Evolutionary conservation across 2,113 vertebrate species (phyloP).

Genomic region (Perognathus longimembris): DNA sequence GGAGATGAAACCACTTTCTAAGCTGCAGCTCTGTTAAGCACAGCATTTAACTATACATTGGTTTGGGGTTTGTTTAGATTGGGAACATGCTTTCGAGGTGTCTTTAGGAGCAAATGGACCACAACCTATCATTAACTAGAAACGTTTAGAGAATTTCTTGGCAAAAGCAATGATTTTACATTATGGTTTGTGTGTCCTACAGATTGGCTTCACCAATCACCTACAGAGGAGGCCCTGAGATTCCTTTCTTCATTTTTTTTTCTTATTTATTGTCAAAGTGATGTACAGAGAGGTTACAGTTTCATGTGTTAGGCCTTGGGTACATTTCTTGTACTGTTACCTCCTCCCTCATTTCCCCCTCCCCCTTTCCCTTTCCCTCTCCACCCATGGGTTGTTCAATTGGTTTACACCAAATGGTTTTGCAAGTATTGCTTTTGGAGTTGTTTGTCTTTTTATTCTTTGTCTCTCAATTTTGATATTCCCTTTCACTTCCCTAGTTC

Average conservation of each 20-base stretch:
- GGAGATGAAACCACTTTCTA: accelerated
- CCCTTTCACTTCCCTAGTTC: too few species aligned
- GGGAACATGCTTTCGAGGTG: background rate
- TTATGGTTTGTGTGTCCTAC: background rate
- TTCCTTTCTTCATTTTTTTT: background rate
- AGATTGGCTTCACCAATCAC: background rate
- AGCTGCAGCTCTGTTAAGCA: background rate
- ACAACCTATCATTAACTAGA: background rate
- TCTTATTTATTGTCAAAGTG: too few species aligned
- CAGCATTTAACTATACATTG: conserved; percentile 1
- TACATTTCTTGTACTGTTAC: too few species aligned
- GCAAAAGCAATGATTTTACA: background rate
- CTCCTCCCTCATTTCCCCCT: too few species aligned
- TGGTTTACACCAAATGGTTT: too few species aligned
- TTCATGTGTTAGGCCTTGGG: too few species aligned
- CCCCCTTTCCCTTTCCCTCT: too few species aligned
- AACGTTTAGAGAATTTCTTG: background rate
- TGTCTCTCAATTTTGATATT: too few species aligned
- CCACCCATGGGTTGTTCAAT: too few species aligned
- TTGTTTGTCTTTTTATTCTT: too few species aligned
- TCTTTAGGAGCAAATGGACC: background rate
- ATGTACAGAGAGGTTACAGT: too few species aligned
- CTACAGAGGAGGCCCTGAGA: accelerated
- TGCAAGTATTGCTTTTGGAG: too few species aligned
- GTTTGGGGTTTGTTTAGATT: background rate